These are phyloP conservation scores for Syngnathus scovelli DNA, from an alignment of 2,113 vertebrate genomes.

Conservation along the genomic window DNA sequence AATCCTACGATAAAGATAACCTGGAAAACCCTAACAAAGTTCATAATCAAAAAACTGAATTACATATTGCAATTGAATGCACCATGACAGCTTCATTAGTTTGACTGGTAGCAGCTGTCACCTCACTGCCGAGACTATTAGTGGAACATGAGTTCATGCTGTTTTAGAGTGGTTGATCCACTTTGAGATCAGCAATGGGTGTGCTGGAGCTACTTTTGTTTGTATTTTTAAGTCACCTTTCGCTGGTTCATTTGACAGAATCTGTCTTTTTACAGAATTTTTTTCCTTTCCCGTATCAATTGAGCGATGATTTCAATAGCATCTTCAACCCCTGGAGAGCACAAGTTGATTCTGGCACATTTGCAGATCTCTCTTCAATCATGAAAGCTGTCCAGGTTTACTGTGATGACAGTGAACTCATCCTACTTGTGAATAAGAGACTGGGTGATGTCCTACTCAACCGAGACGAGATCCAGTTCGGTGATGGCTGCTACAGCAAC, in stretches of 20 bases:
- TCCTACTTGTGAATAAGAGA: conserved; percentile 40
- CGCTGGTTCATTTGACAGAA: conserved; percentile 14
- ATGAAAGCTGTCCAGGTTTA: conserved; percentile 33
- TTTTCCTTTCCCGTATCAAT: conserved; percentile 13
- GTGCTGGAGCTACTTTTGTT: background rate
- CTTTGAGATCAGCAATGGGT: conserved; percentile 31
- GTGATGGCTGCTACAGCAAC: conserved; percentile 50
- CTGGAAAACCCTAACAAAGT: no score
- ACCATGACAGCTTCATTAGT: conserved; percentile 4
- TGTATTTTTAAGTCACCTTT: conserved; percentile 3
- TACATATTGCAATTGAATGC: background rate
- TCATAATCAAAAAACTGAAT: background rate
- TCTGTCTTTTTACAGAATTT: background rate
- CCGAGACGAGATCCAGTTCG: conserved; percentile 32
- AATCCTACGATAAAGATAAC: no score
- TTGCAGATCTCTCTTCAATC: conserved; percentile 8
- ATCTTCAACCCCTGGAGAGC: conserved; percentile 42
- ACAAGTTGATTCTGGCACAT: conserved; percentile 6
- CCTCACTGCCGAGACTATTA: conserved; percentile 8
- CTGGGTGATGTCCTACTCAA: conserved; percentile 7
- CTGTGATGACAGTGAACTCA: conserved; percentile 41
- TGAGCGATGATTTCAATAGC: conserved; percentile 18
- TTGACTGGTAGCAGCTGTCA: conserved; percentile 42
- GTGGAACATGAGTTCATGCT: background rate
- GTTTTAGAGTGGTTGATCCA: background rate